phyloP scores from a whole-genome alignment of 2,797 vertebrate genomes.

The Gallinago stenura region DNA sequence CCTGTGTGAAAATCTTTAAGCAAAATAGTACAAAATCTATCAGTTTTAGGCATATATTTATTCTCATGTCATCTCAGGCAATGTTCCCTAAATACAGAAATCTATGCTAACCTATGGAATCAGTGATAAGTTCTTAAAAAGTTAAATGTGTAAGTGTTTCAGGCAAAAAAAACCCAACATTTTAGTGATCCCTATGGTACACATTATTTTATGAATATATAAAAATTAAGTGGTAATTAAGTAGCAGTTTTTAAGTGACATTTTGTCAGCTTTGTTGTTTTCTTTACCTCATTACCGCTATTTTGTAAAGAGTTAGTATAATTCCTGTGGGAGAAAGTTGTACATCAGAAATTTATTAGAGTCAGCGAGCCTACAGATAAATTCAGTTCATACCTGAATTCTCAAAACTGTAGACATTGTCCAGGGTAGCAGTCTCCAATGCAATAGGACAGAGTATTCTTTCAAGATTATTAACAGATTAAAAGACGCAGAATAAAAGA shows the following conservation, averaged over 20 bases:
- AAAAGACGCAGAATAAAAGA: neutral
- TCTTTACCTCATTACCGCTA: neutral
- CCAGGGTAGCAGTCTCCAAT: neutral
- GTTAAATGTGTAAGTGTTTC: neutral
- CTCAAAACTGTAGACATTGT: neutral
- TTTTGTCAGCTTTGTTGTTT: neutral
- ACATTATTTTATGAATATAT: neutral
- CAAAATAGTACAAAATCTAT: neutral
- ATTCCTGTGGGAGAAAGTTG: neutral
- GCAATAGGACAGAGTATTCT: neutral
- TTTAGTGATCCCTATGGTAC: neutral
- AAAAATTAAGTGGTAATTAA: neutral
- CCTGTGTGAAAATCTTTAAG: neutral
- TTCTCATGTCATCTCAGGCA: neutral
- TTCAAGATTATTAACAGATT: neutral
- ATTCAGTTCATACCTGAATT: neutral
- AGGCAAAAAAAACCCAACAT: neutral
- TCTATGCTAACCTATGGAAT: neutral
- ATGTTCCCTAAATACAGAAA: neutral
- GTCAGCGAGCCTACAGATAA: neutral
- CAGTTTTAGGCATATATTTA: neutral
- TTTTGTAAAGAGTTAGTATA: neutral
- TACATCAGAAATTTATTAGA: neutral
- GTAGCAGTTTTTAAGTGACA: neutral
- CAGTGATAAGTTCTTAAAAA: neutral